A percentile compares a stretch with the other conserved stretches of the same genome.
Conservation (phyloP, 2,113 vertebrate genomes). For the Equus quagga region DNA sequence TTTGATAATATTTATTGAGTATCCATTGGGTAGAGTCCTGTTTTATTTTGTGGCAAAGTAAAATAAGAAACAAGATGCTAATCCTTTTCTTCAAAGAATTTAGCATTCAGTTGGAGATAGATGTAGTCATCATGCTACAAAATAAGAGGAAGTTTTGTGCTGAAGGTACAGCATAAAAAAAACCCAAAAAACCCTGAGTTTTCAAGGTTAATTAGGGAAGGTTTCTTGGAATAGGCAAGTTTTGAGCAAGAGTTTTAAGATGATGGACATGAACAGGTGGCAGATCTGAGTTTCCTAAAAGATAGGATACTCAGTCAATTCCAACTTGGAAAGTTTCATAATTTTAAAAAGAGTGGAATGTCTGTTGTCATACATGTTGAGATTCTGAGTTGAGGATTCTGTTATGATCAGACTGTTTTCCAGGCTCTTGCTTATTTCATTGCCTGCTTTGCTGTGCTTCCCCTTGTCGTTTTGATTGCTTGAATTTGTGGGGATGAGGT, state of each 20-base stretch:
- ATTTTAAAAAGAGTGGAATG: background rate
- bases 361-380: background rate
- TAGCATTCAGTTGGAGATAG: background rate
- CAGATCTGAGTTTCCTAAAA: background rate
- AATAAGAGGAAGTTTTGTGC: background rate
- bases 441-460: background rate
- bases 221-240: background rate
- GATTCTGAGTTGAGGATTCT: background rate
- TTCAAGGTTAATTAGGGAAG: slow-evolving; percentile 2
- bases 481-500: background rate
- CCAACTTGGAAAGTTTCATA: slow-evolving; percentile 9
- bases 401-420: background rate
- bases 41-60: background rate
- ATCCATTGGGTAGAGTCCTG: background rate
- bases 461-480: background rate
- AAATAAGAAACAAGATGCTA: background rate
- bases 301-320: background rate
- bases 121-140: background rate
- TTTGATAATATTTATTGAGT: background rate
- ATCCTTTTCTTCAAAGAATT: slow-evolving; percentile 19
- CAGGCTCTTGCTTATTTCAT: background rate
- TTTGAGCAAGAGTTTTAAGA: slow-evolving; percentile 30
- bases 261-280: background rate
- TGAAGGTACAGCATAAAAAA: background rate
- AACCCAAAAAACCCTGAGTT: background rate